Evolutionary conservation across 2,113 vertebrate genomes (phyloP).

Genomic region (Percina caprodes): DNA sequence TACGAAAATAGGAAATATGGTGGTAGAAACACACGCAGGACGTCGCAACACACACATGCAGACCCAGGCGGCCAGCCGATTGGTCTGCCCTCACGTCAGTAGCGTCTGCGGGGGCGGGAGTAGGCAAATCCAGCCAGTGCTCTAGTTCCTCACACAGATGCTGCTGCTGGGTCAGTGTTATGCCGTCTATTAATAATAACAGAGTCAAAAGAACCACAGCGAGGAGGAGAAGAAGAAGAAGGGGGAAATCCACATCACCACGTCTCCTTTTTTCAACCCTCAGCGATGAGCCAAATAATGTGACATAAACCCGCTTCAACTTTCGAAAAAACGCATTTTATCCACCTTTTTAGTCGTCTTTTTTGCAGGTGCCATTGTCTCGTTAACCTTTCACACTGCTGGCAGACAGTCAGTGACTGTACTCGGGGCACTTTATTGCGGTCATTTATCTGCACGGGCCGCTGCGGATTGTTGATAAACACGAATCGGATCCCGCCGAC

Average conservation of each 20-base stretch:
- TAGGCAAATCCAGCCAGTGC: conserved; percentile 31
- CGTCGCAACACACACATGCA: conserved; percentile 14
- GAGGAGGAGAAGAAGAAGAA: conserved; percentile 3
- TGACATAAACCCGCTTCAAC: conserved; percentile 24
- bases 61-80: conserved; percentile 38
- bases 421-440: conserved; percentile 2
- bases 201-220: conserved; percentile 12
- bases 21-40: not conserved
- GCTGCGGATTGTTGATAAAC: conserved; percentile 77
- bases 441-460: conserved; percentile 39
- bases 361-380: conserved; percentile 33
- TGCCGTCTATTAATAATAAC: conserved; percentile 54
- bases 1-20: not conserved
- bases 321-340: not conserved
- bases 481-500: conserved; percentile 60
- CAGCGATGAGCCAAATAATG: conserved; percentile 15
- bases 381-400: conserved; percentile 28
- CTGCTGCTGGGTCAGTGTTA: conserved; percentile 64
- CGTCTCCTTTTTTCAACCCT: conserved; percentile 4
- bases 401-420: conserved; percentile 15
- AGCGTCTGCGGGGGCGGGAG: conserved; percentile 47
- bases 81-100: conserved; percentile 58
- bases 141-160: conserved; percentile 60
- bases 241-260: not conserved
- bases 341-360: not conserved